Base-by-base conservation (phyloP, 2,113 vertebrate species). In the Cottus gobio region DNA sequence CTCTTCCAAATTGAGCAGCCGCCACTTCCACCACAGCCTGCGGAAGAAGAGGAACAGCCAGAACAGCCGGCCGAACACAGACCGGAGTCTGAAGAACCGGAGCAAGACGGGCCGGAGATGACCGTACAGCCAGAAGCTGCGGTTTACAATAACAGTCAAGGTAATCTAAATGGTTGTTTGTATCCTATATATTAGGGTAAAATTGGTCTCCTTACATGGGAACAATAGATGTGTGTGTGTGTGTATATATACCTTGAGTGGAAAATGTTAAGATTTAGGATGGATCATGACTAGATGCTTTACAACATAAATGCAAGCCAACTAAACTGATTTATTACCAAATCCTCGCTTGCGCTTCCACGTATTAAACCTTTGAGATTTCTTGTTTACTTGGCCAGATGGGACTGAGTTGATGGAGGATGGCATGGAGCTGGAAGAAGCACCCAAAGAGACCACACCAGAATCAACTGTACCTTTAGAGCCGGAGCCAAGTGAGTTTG, bases 401-500 rank as follows among this genome's bases (percentile, higher is more conserved):
- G 86, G 9, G 6, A 44, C 75, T 0, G 86, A 80, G 30, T 16
- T 16, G 11, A 26, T 84, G 0, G 93, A 93, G 24, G 96, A 98
- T 1, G 96, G 94, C 70, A 91, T 96, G 91, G 94, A 96, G 26
- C 88, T 95, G 5, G 96, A 97, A 66, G 95, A 96, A 42, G 88
- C 83, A 50, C 67, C 93, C 0, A 96, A 96, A 88, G 97, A 98
- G 71, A 86, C 78, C n/a, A 85, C 92, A 52, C 89, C 95, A 31
- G 85, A 89, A 65, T 0, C 26, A 0, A 5, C 28, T 64, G 34
- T 85, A 60, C 72, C 76, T 0, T 0, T 77, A 0, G 97, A 98
- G 72, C 64, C 62, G 85, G 96, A 86, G 65, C 97, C 98, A 58
- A 84, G 93, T 18, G 98, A 99, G 67, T 99, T 96, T 92, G 98